Conservation (phyloP, 2,113 vertebrate genomes). For the Erythrocercus mccallii region DNA sequence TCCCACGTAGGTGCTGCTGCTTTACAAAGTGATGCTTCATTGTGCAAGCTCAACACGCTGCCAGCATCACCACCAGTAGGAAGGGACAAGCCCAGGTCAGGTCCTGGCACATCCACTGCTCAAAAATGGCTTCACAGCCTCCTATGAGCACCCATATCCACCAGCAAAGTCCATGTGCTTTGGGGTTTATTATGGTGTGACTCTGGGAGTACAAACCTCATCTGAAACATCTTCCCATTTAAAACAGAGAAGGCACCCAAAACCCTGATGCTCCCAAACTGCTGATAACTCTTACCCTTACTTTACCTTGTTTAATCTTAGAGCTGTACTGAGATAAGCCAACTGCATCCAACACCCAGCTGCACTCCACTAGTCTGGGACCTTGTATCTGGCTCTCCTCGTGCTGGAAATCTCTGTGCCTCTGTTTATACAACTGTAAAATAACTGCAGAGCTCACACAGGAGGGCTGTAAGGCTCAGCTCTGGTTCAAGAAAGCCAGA, state of each 20-base stretch:
- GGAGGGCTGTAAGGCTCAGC: not conserved
- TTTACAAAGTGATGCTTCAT: not conserved
- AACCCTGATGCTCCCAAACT: not conserved
- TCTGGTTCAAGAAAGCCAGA: not conserved
- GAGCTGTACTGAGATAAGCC: not conserved
- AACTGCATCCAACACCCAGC: not conserved
- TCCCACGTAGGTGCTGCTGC: rapidly evolving
- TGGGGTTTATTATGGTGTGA: rapidly evolving
- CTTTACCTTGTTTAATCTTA: not conserved
- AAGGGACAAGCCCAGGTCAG: not conserved
- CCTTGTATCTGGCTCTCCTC: not conserved
- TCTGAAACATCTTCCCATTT: not conserved
- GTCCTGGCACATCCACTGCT: not conserved
- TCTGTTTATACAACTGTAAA: not conserved
- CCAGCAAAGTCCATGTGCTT: not conserved
- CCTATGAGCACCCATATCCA: rapidly evolving
- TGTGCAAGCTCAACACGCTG: rapidly evolving
- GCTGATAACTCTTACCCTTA: rapidly evolving
- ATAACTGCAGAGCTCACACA: not conserved
- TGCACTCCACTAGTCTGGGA: not conserved
- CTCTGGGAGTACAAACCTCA: not conserved
- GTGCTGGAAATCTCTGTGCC: rapidly evolving
- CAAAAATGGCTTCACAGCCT: not conserved
- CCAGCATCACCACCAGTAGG: rapidly evolving
- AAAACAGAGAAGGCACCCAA: not conserved